These are phyloP conservation scores for Enteromius treurensis DNA, from an alignment of 2,797 vertebrate genomes.

Conservation along the genomic window DNA sequence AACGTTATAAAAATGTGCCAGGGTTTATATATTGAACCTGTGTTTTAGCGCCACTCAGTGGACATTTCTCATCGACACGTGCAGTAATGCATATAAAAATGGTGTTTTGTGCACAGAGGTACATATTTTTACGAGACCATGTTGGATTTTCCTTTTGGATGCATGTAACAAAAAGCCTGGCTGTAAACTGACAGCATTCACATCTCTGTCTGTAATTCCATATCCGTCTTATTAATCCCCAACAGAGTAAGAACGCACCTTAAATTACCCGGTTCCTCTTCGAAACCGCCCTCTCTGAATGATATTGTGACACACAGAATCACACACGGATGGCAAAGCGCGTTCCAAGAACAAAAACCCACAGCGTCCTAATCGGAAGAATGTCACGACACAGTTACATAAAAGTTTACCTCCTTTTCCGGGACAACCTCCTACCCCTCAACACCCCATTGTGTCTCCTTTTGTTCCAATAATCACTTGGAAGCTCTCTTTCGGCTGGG, in stretches of 20 bases:
- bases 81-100: too few species aligned
- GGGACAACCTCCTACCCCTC: slow-evolving; percentile 55
- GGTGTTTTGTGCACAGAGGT: too few species aligned
- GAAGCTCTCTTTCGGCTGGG: slow-evolving; percentile 47
- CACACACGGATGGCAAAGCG: slow-evolving; percentile 16
- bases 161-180: not conserved
- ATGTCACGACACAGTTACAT: slow-evolving; percentile 54
- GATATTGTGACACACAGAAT: slow-evolving; percentile 18
- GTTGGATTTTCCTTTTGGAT: too few species aligned
- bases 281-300: slow-evolving; percentile 12
- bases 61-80: too few species aligned
- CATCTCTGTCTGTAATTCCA: not conserved
- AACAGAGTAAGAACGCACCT: not conserved
- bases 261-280: not conserved
- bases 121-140: too few species aligned
- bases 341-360: slow-evolving; percentile 34
- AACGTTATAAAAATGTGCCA: too few species aligned
- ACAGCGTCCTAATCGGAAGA: slow-evolving; percentile 40
- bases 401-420: slow-evolving; percentile 54
- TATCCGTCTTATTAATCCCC: too few species aligned
- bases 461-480: slow-evolving; percentile 55
- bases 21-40: too few species aligned
- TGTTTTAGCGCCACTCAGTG: too few species aligned
- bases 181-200: slow-evolving; percentile 8
- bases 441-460: slow-evolving; percentile 49